Percentiles rank a stretch among this genome's conserved stretches.
Conservation (phyloP, 2,888 invertebrate species). For the Cybosia mesomella region DNA sequence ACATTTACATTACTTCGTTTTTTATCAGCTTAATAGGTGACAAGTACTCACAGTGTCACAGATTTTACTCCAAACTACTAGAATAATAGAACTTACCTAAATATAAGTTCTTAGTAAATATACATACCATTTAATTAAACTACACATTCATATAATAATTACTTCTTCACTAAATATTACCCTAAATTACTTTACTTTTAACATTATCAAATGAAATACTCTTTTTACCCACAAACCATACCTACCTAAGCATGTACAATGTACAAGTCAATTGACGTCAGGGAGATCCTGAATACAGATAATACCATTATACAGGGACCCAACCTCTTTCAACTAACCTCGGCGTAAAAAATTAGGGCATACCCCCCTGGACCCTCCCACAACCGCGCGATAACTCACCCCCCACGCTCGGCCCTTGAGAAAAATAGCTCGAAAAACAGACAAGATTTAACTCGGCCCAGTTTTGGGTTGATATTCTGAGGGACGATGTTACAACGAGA, state of each 20-base stretch:
- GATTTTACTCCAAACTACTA: too few species aligned
- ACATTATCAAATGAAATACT: constrained; percentile 12
- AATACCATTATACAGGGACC: constrained; percentile 54
- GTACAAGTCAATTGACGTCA: constrained; percentile 53
- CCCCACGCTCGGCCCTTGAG: constrained; percentile 76
- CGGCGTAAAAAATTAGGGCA: constrained; percentile 82
- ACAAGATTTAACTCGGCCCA: constrained; percentile 79
- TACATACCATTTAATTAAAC: too few species aligned
- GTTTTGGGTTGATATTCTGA: constrained; percentile 55
- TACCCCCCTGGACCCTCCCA: constrained; percentile 53
- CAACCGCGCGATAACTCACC: constrained; percentile 48
- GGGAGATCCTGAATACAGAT: constrained; percentile 52
- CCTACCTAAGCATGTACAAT: constrained; percentile 34
- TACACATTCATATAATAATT: too few species aligned
- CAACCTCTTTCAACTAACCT: constrained; percentile 76
- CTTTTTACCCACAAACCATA: constrained; percentile 20
- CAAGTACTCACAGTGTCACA: too few species aligned
- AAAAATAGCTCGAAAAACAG: constrained; percentile 85
- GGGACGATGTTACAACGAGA: constrained; percentile 47
- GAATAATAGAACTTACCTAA: too few species aligned
- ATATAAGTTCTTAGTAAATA: too few species aligned
- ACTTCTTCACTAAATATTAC: neutral
- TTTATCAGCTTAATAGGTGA: too few species aligned
- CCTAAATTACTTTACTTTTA: neutral
- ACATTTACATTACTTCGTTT: too few species aligned